Base-by-base conservation (phyloP, 2,888 invertebrate species). In the Lamellibrachia columna region DNA sequence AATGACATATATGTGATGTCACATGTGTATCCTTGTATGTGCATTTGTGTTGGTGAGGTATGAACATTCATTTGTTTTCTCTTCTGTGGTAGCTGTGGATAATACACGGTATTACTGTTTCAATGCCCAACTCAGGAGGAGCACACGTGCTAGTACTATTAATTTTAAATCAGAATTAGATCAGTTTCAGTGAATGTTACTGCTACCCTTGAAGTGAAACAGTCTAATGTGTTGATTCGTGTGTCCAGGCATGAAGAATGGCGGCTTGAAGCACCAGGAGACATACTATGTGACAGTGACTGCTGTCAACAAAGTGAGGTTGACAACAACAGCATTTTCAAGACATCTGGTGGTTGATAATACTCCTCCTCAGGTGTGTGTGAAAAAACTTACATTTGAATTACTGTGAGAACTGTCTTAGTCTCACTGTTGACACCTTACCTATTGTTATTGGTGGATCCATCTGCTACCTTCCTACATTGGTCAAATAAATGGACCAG, bases 211-310 rank as follows among this genome's bases (percentile, higher is more conserved):
- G 22, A 22, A 22, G 22, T 22, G 58, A 58, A 58, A 58, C 58
- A 58, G 11, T 58, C 15, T 75, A 6, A 75, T 75, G 75, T 22
- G 75, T 75, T 75, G 75, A 75, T 22, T 15, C 22, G 22, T 75
- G 75, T 75, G 11, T 75, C 15, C 22, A 75, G 22, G 75, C 75
- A 75, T 75, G 15, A 75, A 11, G 22, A 75, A 75, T 75, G 75
- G 75, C 22, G 22, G 75, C 22, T 75, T 75, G 75, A 15, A 75
- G n/a, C 75, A 75, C 22, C 75, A 22, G 75, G 75, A 75, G 75
- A 75, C 75, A 75, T 75, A 75, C 75, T 75, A 15, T 22, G 75
- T 75, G 75, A 75, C 75, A 75, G 75, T 75, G 75, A 75, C 75
- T 2, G 75, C 75, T 75, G 75, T 75, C 75, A 75, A 75, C 75